Evolutionary conservation across 2,888 invertebrate species (phyloP).

Genomic region (Cantharis nigra): DNA sequence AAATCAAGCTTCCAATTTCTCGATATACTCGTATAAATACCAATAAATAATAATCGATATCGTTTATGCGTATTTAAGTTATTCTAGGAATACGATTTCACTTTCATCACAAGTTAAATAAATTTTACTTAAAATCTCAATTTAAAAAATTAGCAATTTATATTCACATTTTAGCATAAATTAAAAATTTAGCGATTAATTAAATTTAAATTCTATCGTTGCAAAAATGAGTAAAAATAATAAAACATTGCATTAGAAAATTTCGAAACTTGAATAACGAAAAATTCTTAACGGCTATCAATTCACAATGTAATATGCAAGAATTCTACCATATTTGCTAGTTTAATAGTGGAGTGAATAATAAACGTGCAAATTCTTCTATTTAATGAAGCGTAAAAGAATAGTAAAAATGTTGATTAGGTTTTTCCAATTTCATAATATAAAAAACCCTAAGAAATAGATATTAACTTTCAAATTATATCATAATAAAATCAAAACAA

Average conservation of each 20-base stretch:
- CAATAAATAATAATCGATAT: not conserved
- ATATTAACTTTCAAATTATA: not conserved
- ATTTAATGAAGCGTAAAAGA: not conserved
- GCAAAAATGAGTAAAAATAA: not conserved
- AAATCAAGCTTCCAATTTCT: not conserved
- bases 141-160: not conserved
- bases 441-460: not conserved
- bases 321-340: not conserved
- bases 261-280: not conserved
- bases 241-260: not conserved
- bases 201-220: not conserved
- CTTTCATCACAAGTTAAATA: not conserved
- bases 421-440: not conserved
- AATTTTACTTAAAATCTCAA: not conserved
- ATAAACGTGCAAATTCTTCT: not conserved
- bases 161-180: not conserved
- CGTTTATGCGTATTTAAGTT: not conserved
- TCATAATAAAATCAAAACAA: not conserved
- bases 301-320: not conserved
- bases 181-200: not conserved
- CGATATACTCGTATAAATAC: not conserved
- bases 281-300: not conserved
- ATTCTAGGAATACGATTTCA: not conserved
- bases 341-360: not conserved
- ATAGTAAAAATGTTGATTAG: not conserved